A percentile compares a stretch with the other conserved stretches of the same genome.
Conservation (phyloP, 2,888 invertebrate genomes). For the Tenodera sinensis region DNA sequence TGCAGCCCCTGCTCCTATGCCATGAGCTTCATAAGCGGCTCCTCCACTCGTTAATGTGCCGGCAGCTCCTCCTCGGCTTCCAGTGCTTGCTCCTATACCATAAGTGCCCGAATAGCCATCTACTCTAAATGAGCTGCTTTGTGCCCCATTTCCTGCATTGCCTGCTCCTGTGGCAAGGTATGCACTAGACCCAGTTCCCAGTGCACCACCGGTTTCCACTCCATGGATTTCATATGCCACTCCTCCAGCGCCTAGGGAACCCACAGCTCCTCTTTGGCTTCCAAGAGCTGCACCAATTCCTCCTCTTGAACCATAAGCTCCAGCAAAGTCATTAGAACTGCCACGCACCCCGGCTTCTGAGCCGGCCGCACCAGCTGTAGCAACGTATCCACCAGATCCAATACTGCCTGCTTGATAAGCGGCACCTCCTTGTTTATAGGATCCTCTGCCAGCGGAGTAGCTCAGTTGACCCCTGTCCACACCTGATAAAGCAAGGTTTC, state of each 20-base stretch:
- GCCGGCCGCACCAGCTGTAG: background rate
- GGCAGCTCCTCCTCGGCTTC: background rate
- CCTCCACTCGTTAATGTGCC: background rate
- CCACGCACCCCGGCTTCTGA: background rate
- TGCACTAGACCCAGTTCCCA: background rate
- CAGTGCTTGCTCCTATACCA: background rate
- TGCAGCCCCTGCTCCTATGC: background rate
- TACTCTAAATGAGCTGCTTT: background rate
- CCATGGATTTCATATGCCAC: background rate
- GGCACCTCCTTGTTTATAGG: background rate
- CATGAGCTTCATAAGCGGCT: background rate
- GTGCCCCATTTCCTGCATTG: background rate
- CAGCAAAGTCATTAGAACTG: background rate
- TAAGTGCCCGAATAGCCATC: background rate
- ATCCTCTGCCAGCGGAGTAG: background rate
- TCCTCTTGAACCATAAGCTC: background rate
- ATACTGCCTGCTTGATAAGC: background rate
- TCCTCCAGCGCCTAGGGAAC: background rate
- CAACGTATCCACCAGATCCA: background rate
- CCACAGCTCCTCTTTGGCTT: background rate
- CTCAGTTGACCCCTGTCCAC: background rate
- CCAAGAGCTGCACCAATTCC: background rate
- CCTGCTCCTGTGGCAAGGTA: background rate
- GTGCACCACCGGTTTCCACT: background rate
- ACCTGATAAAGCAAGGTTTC: conserved; percentile 13